phyloP scores from a whole-genome alignment of 1,140 invertebrate genomes.

The Cotesia vestalis region DNA sequence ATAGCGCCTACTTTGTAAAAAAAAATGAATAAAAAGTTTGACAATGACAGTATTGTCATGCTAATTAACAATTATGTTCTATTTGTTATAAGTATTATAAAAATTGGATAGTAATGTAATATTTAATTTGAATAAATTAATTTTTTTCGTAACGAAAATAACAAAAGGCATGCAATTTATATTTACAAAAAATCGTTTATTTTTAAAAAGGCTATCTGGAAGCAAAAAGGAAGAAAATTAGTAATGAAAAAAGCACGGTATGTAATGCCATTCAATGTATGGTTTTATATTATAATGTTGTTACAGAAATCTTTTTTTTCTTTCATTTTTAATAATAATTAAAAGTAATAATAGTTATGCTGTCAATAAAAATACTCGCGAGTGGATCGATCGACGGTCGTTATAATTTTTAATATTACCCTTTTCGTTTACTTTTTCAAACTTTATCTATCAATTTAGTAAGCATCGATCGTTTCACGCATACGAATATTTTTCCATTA shows the following conservation, averaged over 20 bases:
- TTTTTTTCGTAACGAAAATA: too few species aligned
- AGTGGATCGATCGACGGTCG: constrained; percentile 50
- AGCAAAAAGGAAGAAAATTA: constrained; percentile 26
- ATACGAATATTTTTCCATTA: constrained; percentile 45
- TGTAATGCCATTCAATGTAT: constrained; percentile 61
- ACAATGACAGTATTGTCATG: background rate
- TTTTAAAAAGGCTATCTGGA: background rate
- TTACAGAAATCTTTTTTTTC: constrained; percentile 60
- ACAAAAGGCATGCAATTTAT: too few species aligned
- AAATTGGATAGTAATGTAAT: too few species aligned
- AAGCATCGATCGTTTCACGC: constrained; percentile 48
- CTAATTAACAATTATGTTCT: too few species aligned
- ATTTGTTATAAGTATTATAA: too few species aligned
- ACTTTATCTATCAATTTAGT: background rate
- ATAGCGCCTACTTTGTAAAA: constrained; percentile 1
- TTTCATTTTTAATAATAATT: constrained; percentile 52
- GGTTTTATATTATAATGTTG: constrained; percentile 65
- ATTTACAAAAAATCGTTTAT: too few species aligned
- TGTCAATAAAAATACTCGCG: constrained; percentile 55
- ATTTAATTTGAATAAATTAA: too few species aligned
- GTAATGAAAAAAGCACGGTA: constrained; percentile 25
- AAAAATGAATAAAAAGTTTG: background rate
- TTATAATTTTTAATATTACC: constrained; percentile 26
- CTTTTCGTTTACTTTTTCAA: background rate
- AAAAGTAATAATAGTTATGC: constrained; percentile 61